These are phyloP conservation scores for Octomys mimax DNA, from an alignment of 2,797 vertebrate species.

Conservation along the genomic window DNA sequence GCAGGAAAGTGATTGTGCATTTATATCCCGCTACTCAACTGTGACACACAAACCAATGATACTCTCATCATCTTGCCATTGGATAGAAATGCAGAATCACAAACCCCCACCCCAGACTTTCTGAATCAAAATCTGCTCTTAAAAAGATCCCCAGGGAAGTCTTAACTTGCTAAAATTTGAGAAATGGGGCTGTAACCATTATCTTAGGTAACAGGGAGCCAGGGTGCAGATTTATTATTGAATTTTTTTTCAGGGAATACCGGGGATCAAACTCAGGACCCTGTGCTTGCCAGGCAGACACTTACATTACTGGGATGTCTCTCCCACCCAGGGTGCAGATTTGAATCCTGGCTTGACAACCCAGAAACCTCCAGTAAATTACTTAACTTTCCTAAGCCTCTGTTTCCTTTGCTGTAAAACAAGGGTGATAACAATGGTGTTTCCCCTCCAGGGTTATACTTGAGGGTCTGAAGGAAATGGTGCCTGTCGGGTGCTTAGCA, in stretches of 20 bases:
- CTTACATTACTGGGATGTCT: no score
- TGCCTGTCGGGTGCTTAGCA: not conserved
- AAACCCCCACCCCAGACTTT: not conserved
- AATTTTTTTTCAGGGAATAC: no score
- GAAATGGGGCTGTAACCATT: not conserved
- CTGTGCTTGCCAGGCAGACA: no score
- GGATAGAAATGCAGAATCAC: not conserved
- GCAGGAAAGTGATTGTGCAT: not conserved
- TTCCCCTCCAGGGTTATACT: not conserved
- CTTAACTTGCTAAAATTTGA: not conserved
- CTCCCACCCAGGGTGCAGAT: not conserved
- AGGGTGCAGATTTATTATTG: not conserved
- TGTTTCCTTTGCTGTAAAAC: conserved; percentile 30
- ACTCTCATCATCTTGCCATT: not conserved
- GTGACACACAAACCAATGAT: no score
- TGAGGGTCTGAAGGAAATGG: not conserved
- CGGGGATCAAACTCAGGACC: no score
- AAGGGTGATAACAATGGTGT: no score
- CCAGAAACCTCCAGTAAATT: not conserved
- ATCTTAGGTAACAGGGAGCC: not conserved
- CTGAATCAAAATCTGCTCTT: not conserved
- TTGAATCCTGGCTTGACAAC: not conserved
- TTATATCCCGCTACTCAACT: not conserved
- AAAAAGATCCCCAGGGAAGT: not conserved
- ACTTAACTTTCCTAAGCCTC: not conserved